phyloP scores from a whole-genome alignment of 2,113 vertebrate species.

The Tetraodon nigroviridis region DNA sequence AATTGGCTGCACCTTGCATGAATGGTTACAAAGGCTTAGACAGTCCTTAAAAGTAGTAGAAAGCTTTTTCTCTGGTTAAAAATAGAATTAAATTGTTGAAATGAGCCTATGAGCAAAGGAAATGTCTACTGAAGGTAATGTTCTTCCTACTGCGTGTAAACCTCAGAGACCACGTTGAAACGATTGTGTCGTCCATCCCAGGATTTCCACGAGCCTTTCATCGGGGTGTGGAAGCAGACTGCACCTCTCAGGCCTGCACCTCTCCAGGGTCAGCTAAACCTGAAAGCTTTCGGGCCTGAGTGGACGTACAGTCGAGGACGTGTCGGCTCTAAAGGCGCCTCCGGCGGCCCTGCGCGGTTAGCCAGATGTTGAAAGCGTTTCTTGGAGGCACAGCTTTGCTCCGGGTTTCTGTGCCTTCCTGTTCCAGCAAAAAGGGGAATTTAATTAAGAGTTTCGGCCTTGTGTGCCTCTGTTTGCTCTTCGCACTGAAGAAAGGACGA shows the following conservation, averaged over 20 bases:
- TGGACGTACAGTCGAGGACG: background rate
- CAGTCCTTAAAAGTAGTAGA: too few species aligned
- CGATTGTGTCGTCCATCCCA: too few species aligned
- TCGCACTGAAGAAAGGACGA: slow-evolving; percentile 9
- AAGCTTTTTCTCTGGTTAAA: too few species aligned
- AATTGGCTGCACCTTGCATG: too few species aligned
- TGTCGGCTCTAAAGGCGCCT: background rate
- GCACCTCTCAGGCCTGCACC: background rate
- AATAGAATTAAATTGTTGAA: too few species aligned
- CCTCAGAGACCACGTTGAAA: background rate
- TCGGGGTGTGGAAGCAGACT: background rate
- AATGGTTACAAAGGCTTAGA: too few species aligned
- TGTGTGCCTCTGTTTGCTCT: slow-evolving; percentile 23
- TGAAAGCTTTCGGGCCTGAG: background rate
- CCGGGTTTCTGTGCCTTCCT: background rate
- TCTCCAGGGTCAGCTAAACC: background rate
- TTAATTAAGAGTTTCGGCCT: slow-evolving; percentile 19
- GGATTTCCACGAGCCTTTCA: too few species aligned
- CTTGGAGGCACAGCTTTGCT: background rate
- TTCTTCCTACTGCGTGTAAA: too few species aligned
- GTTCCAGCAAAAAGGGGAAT: slow-evolving; percentile 1
- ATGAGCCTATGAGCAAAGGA: too few species aligned
- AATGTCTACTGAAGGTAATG: background rate
- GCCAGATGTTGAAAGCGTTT: background rate
- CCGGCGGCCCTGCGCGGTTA: too few species aligned